Base-by-base conservation (phyloP, 2,888 invertebrate genomes). In the Drosophila nigricruria region DNA sequence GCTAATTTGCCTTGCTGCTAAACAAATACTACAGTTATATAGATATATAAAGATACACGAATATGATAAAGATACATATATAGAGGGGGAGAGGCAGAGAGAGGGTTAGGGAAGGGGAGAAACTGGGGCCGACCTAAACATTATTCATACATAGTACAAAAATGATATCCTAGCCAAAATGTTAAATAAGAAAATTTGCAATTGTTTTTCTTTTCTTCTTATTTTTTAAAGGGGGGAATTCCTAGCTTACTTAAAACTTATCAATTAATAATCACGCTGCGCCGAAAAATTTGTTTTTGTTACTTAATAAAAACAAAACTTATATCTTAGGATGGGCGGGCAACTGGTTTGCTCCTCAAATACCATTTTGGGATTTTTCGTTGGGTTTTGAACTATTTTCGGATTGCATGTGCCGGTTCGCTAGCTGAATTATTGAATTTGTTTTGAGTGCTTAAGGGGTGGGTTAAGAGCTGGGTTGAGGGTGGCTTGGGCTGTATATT, bases 231-330 rank as follows among this genome's bases (percentile, higher is more conserved):
- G 30, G 38, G 30, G 38, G 47, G 47, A 34, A 40, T 36, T 10
- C 63, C 68, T 75, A 73, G 54, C 63, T 66, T 73, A 77, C 70
- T 60, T 68, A 81, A 49, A 65, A 63, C 79, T 88, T 88, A 88
- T 54, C 66, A 77, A 78, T 73, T 88, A 79, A 83, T 82, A 67
- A 90, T 90, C 90, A 90, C 90, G 90, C 90, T 90, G 83, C 82
- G 90, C 90, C 90, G 79, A 90, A 87, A 87, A 77, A 43, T 50
- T 49, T 54, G 18, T 54, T 58, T 73, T 45, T 36, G n/a, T 43
- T 34, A 52, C 10, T 34, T 52, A 34, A 52, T 32, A 52, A 54
- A 54, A 57, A 70, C 52, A 58, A 49, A 68, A 67, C 77, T 77
- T 77, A 77, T 77, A 70, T 63, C 45, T 42, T 77, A 77, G 78